Evolutionary conservation across 1,140 invertebrate genomes (phyloP).

Genomic region (Dendroctonus ponderosae): DNA sequence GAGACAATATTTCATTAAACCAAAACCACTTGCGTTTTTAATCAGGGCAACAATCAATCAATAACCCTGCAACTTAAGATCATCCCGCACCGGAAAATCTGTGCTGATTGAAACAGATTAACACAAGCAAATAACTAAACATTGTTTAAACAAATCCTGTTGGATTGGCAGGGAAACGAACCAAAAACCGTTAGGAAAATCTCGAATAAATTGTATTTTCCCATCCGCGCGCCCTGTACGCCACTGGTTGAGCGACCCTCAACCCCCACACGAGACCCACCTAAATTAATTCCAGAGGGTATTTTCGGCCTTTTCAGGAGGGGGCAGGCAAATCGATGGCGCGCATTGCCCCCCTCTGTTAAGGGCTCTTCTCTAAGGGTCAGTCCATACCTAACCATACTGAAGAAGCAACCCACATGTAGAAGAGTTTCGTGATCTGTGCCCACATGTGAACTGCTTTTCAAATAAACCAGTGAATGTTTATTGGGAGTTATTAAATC

Average conservation of each 20-base stretch:
- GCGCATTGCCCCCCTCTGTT: conserved; percentile 2
- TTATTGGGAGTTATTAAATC: neutral
- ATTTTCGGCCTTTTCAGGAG: conserved; percentile 24
- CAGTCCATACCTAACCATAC: neutral
- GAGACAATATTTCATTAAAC: too few species aligned
- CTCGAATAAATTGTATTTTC: neutral
- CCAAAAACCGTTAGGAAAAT: neutral
- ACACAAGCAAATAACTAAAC: neutral
- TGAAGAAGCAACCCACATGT: neutral
- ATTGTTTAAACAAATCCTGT: neutral
- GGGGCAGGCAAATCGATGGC: conserved; percentile 13
- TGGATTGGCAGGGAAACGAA: neutral
- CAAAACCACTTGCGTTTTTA: too few species aligned
- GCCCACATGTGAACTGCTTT: neutral
- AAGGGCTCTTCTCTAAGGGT: neutral
- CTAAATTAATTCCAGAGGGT: conserved; percentile 31
- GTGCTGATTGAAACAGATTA: neutral
- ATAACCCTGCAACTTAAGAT: too few species aligned
- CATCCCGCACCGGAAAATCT: too few species aligned
- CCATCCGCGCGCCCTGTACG: neutral
- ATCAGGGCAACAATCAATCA: too few species aligned
- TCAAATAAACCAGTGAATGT: neutral
- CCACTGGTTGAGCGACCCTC: neutral
- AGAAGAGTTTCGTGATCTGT: neutral
- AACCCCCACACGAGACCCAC: conserved; percentile 14